Conservation (phyloP, 2,113 vertebrate species). For the Butorides virescens region DNA sequence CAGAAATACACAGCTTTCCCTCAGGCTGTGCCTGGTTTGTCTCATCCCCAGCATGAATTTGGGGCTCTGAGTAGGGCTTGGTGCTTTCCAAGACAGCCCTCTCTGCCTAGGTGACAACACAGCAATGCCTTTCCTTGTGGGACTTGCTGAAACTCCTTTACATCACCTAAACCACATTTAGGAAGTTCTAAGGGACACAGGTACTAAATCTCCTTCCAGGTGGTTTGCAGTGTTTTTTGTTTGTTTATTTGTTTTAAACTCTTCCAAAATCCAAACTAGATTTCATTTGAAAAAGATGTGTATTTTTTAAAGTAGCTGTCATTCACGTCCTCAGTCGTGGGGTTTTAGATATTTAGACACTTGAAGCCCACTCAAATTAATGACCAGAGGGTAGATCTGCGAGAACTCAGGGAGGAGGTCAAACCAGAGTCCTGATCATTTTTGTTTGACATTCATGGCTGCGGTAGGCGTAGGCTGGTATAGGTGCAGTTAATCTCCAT, state of each 20-base stretch:
- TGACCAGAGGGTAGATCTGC: no score
- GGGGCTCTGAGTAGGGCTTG: neutral
- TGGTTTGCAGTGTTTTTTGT: neutral
- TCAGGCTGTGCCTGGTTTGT: neutral
- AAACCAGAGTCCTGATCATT: neutral
- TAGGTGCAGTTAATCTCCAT: neutral
- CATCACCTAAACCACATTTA: neutral
- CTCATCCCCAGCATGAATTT: accelerated
- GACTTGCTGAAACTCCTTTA: neutral
- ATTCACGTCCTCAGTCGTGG: accelerated
- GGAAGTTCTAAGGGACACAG: neutral
- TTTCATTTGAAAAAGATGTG: neutral
- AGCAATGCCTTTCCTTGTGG: accelerated
- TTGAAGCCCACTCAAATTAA: neutral
- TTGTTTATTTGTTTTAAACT: neutral
- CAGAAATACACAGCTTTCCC: neutral
- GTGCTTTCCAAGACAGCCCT: neutral
- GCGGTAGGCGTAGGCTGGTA: neutral
- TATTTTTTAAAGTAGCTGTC: neutral
- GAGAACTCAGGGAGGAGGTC: neutral
- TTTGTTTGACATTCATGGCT: neutral
- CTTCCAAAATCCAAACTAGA: neutral
- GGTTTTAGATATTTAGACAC: neutral
- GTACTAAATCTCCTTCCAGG: neutral
- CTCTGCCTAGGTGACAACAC: neutral